Base-by-base conservation (phyloP, 1,140 invertebrate species). In the Listronotus oregonensis region DNA sequence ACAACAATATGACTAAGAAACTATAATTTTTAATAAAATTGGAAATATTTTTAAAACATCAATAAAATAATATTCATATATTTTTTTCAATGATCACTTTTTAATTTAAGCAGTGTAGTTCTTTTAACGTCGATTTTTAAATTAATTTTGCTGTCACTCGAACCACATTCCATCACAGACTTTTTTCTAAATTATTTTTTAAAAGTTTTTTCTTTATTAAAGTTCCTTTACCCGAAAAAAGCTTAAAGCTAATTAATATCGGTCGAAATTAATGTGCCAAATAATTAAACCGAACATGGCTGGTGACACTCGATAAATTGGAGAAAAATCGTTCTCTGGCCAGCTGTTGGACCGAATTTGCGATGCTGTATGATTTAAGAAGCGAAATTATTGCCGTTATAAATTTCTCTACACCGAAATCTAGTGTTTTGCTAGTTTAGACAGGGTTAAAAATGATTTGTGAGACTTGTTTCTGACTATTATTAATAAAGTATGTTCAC, bases 221-320 rank as follows among this genome's bases (percentile, higher is more conserved):
- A 18, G 34, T 42, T 11, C 34, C 39, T 17, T 32, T 2, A 14
- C 10, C 34, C 15, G 37, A 40, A 55, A 37, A 21, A 55, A 37
- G 1, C 52, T 32, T 31, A 52, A 15, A 8, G 27, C 15, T 64
- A 64, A 64, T 64, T 64, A 64, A 64, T 64, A 56, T 31, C 58
- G 17, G 49, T 49, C 61, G 10, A 49, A 64, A 64, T 64, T 64
- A 64, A 64, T 64, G 61, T 56, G 51, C 27, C 51, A 56, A 56
- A 64, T 64, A 64, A 64, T 64, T 64, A 64, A 64, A 56, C 42
- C 43, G 52, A 64, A 43, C 61, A 64, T 64, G 61, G 61, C 17
- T 40, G 31, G 61, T 56, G 61, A 64, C 61, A 56, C 61, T 42
- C 51, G 61, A 64, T 64, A 64, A 64, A 64, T 64, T 64, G 61